phyloP scores from a whole-genome alignment of 2,888 invertebrate genomes.

The Operophtera brumata region DNA sequence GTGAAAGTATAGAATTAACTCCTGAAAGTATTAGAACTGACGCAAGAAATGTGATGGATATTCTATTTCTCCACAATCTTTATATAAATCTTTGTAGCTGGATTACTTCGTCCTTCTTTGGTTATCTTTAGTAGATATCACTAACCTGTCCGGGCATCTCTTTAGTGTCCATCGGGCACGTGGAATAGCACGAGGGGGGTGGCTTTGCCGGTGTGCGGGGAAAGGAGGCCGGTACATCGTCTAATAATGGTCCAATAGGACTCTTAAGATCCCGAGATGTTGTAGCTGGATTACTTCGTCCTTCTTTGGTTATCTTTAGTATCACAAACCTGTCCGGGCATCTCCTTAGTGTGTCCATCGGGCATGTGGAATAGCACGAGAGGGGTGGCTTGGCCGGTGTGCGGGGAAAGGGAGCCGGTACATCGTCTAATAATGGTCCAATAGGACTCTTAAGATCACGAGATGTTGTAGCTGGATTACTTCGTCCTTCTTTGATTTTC shows the following conservation, averaged over 20 bases:
- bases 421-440: no score
- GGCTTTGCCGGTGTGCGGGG: slow-evolving; percentile 84
- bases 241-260: no score
- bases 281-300: slow-evolving; percentile 98
- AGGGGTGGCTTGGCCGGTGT: slow-evolving; percentile 86
- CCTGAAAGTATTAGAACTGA: slow-evolving; percentile 34
- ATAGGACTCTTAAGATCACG: slow-evolving; percentile 98
- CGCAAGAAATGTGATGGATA: slow-evolving; percentile 34
- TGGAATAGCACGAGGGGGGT: slow-evolving; percentile 92
- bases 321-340: slow-evolving; percentile 82
- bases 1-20: slow-evolving; percentile 33
- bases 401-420: slow-evolving; percentile 85
- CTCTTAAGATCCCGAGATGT: slow-evolving; percentile 96
- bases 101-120: slow-evolving; percentile 94
- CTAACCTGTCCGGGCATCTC: slow-evolving; percentile 82
- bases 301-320: no score
- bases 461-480: slow-evolving; percentile 97
- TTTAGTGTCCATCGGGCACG: slow-evolving; percentile 96
- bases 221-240: slow-evolving; percentile 87
- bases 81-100: no score
- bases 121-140: background rate
- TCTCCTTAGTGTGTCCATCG: slow-evolving; percentile 94
- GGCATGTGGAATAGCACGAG: slow-evolving; percentile 95
- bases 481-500: slow-evolving; percentile 87
- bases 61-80: no score